These are phyloP conservation scores for Oxycera nigricornis DNA, from an alignment of 2,888 invertebrate genomes.

Conservation along the genomic window DNA sequence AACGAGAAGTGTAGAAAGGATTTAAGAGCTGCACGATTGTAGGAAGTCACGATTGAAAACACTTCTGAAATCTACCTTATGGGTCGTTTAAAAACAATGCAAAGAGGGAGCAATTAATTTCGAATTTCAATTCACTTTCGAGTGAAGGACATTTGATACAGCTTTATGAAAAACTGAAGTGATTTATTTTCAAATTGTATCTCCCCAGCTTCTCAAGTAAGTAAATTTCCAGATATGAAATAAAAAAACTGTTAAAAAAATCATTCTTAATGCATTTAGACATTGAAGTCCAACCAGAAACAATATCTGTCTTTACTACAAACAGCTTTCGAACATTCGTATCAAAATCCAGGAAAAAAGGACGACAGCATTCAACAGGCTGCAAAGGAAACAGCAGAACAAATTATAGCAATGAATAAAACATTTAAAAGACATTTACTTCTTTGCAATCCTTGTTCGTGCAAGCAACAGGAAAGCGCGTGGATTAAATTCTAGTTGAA, in stretches of 20 bases:
- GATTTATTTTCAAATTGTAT: neutral
- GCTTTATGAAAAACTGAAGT: neutral
- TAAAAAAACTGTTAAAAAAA: neutral
- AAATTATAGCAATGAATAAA: conserved; percentile 48
- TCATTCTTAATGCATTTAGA: neutral
- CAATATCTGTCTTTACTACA: neutral
- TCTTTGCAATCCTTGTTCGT: conserved; percentile 39
- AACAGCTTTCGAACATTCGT: neutral
- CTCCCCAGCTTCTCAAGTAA: too few relatives aligned
- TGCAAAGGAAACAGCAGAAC: conserved; percentile 42
- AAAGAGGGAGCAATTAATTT: too few relatives aligned
- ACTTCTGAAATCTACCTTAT: too few relatives aligned
- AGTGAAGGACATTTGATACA: too few relatives aligned
- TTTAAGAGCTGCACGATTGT: too few relatives aligned
- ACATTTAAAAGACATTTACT: conserved; percentile 48
- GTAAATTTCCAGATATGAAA: too few relatives aligned
- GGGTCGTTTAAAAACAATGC: too few relatives aligned
- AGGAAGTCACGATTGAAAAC: too few relatives aligned
- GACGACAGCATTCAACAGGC: neutral
- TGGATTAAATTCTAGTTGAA: neutral
- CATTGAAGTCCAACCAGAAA: neutral
- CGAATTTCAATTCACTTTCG: too few relatives aligned
- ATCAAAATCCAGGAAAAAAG: neutral
- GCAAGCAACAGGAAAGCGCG: neutral
- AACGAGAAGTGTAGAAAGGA: too few relatives aligned